These are phyloP conservation scores for Mellivora capensis DNA, from an alignment of 2,113 vertebrate species.

Conservation along the genomic window DNA sequence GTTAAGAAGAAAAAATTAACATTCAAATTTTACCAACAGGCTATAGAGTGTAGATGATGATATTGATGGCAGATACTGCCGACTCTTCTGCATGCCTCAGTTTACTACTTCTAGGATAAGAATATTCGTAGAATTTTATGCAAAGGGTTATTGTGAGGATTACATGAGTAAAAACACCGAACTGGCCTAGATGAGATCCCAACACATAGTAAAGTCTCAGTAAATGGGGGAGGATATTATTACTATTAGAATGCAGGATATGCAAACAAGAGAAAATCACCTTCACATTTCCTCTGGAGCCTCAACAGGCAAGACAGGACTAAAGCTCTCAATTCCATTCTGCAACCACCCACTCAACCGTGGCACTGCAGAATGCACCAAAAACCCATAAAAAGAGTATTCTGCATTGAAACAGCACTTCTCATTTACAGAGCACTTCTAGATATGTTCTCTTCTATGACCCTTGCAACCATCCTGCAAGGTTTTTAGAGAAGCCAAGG, in stretches of 20 bases:
- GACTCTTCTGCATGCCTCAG: neutral
- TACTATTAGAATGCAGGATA: neutral
- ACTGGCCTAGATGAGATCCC: neutral
- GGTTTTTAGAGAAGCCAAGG: neutral
- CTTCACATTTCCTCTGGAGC: neutral
- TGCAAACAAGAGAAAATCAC: neutral
- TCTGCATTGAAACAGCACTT: neutral
- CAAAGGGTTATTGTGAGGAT: neutral
- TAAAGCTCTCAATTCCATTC: accelerated
- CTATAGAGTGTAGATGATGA: neutral
- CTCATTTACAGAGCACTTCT: neutral
- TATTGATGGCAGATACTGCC: neutral
- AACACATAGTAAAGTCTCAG: neutral
- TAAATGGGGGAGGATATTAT: neutral
- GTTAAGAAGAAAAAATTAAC: constrained; percentile 15
- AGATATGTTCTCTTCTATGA: neutral
- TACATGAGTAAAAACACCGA: neutral
- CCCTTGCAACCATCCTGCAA: neutral
- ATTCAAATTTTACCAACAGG: neutral
- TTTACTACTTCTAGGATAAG: neutral
- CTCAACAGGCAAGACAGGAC: neutral
- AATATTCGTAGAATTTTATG: neutral
- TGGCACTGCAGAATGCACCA: neutral
- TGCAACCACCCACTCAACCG: neutral
- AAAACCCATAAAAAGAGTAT: neutral